These are phyloP conservation scores for Oreochromis spilurus DNA, from an alignment of 2,113 vertebrate genomes.

Conservation along the genomic window DNA sequence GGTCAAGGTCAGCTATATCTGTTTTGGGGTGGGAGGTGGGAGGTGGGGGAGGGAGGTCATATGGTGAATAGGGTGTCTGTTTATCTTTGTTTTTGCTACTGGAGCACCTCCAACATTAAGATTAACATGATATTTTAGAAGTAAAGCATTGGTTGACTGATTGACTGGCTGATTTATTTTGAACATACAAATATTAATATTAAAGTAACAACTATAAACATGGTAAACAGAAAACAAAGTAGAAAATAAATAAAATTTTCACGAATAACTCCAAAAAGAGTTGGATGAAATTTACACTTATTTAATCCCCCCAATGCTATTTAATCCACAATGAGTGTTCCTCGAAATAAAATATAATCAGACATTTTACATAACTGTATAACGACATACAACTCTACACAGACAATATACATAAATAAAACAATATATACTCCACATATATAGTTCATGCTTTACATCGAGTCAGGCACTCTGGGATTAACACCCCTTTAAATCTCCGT, in stretches of 20 bases:
- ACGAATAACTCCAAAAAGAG: too few species aligned
- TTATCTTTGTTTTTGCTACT: neutral
- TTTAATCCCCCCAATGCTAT: neutral
- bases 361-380: neutral
- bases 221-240: neutral
- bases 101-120: neutral
- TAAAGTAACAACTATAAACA: neutral
- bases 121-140: neutral
- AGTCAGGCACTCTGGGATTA: neutral
- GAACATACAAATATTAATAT: neutral
- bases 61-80: neutral
- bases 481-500: neutral
- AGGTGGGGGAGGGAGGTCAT: accelerated
- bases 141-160: neutral
- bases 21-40: neutral
- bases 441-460: neutral
- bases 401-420: neutral
- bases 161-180: neutral
- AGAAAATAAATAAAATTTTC: too few species aligned
- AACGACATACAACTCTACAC: neutral
- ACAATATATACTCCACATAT: neutral
- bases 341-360: neutral
- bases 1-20: constrained; percentile 82
- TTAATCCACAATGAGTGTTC: accelerated
- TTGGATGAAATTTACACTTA: too few species aligned